phyloP scores from a whole-genome alignment of 1,140 invertebrate genomes.

The Yoshiicerus persimilis region DNA sequence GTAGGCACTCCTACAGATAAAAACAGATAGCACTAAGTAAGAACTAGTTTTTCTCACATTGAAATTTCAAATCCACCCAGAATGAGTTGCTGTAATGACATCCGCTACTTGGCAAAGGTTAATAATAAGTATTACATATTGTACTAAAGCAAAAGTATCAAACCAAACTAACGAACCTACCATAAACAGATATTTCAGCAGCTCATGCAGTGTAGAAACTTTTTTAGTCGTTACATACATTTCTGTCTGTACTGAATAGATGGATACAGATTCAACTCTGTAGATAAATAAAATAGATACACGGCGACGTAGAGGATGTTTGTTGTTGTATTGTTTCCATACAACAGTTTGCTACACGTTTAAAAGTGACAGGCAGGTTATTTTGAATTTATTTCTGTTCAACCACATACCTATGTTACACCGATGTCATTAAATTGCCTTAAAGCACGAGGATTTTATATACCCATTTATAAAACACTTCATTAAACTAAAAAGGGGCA shows the following conservation, averaged over 20 bases:
- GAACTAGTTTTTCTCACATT: conserved; percentile 18
- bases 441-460: too few species aligned
- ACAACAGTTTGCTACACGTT: neutral
- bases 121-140: neutral
- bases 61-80: neutral
- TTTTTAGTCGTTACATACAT: neutral
- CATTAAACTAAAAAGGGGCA: too few species aligned
- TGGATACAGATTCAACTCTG: neutral
- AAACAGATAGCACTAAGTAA: neutral
- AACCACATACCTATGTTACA: neutral
- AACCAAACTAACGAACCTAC: neutral
- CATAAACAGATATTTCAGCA: neutral
- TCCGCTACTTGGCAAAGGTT: conserved; percentile 17
- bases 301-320: neutral
- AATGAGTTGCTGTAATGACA: conserved; percentile 16
- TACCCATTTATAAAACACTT: too few species aligned
- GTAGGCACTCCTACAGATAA: neutral
- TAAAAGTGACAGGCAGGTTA: neutral
- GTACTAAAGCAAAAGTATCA: neutral
- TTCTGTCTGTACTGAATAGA: too few species aligned
- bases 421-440: neutral
- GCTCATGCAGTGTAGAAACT: neutral
- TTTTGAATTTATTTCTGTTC: neutral
- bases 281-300: neutral
- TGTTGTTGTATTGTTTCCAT: neutral